These are phyloP conservation scores for Panulirus ornatus DNA, from an alignment of 1,140 invertebrate genomes.

Conservation along the genomic window DNA sequence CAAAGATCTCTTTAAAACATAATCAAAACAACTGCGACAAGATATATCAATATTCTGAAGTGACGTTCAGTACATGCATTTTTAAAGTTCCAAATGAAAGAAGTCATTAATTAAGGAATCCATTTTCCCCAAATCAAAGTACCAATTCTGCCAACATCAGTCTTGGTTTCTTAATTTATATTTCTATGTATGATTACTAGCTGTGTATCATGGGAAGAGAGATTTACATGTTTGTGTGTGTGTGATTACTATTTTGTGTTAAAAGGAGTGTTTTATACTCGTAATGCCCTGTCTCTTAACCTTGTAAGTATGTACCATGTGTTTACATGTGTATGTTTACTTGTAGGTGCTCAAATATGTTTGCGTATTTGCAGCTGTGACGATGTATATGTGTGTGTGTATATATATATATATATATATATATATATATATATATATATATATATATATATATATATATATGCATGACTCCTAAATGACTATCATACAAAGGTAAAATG, in stretches of 20 bases:
- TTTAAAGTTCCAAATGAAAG: neutral
- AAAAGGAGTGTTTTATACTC: no score
- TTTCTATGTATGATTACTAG: neutral
- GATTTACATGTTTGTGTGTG: no score
- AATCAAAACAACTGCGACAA: conserved; percentile 38
- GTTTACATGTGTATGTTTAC: no score
- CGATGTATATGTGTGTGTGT: neutral
- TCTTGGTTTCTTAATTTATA: neutral
- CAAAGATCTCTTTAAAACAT: conserved; percentile 37
- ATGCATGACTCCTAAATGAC: neutral
- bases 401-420: neutral
- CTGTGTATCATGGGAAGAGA: no score
- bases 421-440: neutral
- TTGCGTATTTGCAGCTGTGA: no score
- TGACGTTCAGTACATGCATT: neutral
- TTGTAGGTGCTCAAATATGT: no score
- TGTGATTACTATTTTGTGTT: no score
- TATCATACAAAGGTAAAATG: neutral
- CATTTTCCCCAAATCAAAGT: neutral
- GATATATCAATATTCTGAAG: neutral
- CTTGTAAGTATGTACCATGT: no score
- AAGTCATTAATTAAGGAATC: neutral
- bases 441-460: neutral
- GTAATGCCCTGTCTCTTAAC: no score
- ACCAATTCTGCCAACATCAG: neutral